Evolutionary conservation across 2,113 vertebrate species (phyloP), one percentile per base, ranked within the genome.

Genomic region (Prunella himalayana): DNA sequence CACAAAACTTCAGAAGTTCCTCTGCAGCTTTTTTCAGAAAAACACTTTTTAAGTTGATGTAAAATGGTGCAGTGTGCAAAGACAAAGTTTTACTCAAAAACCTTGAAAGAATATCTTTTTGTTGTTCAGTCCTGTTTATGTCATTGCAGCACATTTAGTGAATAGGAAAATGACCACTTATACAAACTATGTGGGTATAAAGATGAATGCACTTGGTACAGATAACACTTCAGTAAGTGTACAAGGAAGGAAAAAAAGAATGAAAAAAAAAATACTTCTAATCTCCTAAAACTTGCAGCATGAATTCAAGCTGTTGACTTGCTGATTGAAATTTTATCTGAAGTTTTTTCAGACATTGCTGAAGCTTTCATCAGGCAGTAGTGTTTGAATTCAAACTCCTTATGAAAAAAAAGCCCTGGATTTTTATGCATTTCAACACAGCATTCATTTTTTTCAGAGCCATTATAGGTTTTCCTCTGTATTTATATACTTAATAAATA

Each of bases 291-390:
- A 82, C 28, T 73, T 79, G n/a, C 28, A 76, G 7, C 10, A 65
- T 72, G 63, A 57, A 56, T 88, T 85, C 75, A 79, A 60, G 73
- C 53, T 72, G 45, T 53, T 86, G 47, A 72, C 13, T 56, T 82
- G 33, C 18, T 77, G 82, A 90, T 28, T 88, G 63, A 92, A 88
- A 88, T 90, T 88, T 79, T 76, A 86, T 93, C 63, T 86, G 71
- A 86, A 86, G 20, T 33, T 90, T 31, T 79, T 86, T 92, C 59
- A 88, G 25, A 19, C 15, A 50, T 44, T 85, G 50, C 66, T 82
- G 79, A 91, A 82, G 53, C 61, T 75, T 57, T 91, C 65, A 88
- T 80, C 33, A 61, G 45, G 14, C 69, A 69, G 69, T 31, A 72
- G 45, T 49, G 31, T 77, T 86, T 65, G 54, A 86, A 92, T 88